Base-by-base conservation (phyloP, 2,113 vertebrate genomes). In the Podarcis raffonei region DNA sequence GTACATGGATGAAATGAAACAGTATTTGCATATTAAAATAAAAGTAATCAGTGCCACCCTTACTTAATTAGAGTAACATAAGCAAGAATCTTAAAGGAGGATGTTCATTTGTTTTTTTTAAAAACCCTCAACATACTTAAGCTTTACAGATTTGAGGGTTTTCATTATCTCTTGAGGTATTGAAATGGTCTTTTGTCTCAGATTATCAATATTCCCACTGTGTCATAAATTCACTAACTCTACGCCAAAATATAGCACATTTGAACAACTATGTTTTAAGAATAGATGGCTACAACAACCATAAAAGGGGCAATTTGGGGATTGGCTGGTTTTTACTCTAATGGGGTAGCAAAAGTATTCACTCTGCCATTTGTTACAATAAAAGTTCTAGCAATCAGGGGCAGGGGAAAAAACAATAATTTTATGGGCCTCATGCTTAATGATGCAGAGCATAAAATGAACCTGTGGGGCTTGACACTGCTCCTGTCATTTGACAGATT, bases 1-100 rank as follows among this genome's bases (percentile, higher is more conserved):
- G 16, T 88, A 80, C 83, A 87, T 42, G 83, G 66, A 53, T 69
- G 3, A 89, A 88, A 87, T 8, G 74, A 94, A 91, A 93, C 81
- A 87, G 84, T 5, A 22, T 62, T 53, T 92, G 15, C 85, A 72
- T 86, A 71, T 87, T 23, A 48, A 85, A 85, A 87, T 91, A 90
- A 93, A 95, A 86, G 59, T 87, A 66, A 6, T 79, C 39, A 53
- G 84, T 39, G 37, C 7, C 22, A 35, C 30, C 37, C 78, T 48
- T 39, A 18, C 15, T 87, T 92, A 74, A 53, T 16, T 85, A 22
- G 69, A 72, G 39, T 71, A 72, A 20, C 71, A 42, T 30, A 62
- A 65, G 48, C 7, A 25, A 71, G 48, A 39, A 32, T 27, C 57
- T 53, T 39, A 82, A 39, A 83, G 89, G 42, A 4, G 57, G 37